These are phyloP conservation scores for Cyprinodon brontotheroides DNA, from an alignment of 2,113 vertebrate genomes.

Conservation along the genomic window DNA sequence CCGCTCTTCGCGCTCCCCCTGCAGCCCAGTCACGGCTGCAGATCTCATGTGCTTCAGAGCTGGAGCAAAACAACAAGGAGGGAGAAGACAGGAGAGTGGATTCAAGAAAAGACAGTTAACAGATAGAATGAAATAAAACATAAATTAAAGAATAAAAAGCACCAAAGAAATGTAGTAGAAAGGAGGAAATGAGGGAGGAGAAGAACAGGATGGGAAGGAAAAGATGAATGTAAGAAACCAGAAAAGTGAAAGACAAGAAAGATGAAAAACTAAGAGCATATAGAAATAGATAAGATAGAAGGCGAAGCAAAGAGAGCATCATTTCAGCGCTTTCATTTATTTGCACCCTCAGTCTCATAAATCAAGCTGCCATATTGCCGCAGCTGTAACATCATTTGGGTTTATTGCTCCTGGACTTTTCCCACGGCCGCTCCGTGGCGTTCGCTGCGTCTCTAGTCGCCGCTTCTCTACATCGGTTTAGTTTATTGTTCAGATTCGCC, in stretches of 20 bases:
- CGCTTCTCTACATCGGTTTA: too few relatives aligned
- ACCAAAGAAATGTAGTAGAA: background rate
- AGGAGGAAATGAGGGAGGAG: background rate
- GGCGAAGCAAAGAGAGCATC: background rate
- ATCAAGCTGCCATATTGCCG: too few relatives aligned
- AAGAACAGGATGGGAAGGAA: background rate
- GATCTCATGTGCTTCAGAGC: conserved; percentile 60
- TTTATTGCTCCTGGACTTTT: too few relatives aligned
- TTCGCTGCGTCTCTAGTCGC: too few relatives aligned
- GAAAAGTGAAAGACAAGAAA: background rate
- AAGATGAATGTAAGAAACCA: background rate
- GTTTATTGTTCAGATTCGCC: too few relatives aligned
- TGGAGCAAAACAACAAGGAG: conserved; percentile 31
- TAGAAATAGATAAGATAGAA: background rate
- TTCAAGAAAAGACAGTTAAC: background rate
- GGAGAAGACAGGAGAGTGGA: background rate
- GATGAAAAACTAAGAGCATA: background rate
- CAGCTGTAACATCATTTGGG: background rate
- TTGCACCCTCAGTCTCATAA: too few relatives aligned
- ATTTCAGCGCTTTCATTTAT: too few relatives aligned
- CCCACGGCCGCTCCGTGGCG: too few relatives aligned
- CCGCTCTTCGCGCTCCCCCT: conserved; percentile 3
- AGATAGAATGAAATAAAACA: background rate
- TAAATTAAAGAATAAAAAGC: background rate
- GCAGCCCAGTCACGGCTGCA: conserved; percentile 56